Base-by-base conservation (phyloP, 2,113 vertebrate genomes). In the Potamarius usumacintae region DNA sequence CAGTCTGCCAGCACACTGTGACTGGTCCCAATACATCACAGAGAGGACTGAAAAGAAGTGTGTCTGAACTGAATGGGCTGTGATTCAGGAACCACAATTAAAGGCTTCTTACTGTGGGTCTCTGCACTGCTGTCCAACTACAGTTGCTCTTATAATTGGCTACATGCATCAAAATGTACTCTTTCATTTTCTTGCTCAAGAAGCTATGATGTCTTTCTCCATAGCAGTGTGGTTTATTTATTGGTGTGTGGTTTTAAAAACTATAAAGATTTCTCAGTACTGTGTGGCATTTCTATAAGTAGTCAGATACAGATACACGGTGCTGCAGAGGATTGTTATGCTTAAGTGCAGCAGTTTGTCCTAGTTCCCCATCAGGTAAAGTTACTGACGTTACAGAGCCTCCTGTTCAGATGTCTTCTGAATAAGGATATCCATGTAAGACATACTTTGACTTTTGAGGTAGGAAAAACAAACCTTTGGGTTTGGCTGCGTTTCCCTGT, bases 71-170 rank as follows among this genome's bases (percentile, higher is more conserved):
- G 67, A 55, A 89, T 84, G 77, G 80, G 86, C 87, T 82, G 87
- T 50, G 83, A 85, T 82, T 89, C 50, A 72, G 72, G 30, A 90
- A 85, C 89, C 89, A 87, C 87, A 90, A 87, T 88, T 89, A 89
- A 87, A 90, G 89, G 78, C 65, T 42, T 81, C 80, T 50, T 77
- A 88, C 85, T 87, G 82, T 90, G 78, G 89, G 57, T 77, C 69
- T 81, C 58, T 55, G 7, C 50, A 53, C 57, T 83, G 86, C 71
- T 87, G 48, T 65, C 69, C 18, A 84, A 27, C 58, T 72, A 76
- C 84, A 82, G 84, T 69, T 63, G 57, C 88, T 58, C 63, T 84
- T 69, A 22, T 82, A 86, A 86, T 82, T 88, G 79, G 71, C 12
- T 74, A 60, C 25, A 48, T 81, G 81, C 87, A 80, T 80, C 63